Base-by-base conservation (phyloP, 2,113 vertebrate species). In the Mellivora capensis region DNA sequence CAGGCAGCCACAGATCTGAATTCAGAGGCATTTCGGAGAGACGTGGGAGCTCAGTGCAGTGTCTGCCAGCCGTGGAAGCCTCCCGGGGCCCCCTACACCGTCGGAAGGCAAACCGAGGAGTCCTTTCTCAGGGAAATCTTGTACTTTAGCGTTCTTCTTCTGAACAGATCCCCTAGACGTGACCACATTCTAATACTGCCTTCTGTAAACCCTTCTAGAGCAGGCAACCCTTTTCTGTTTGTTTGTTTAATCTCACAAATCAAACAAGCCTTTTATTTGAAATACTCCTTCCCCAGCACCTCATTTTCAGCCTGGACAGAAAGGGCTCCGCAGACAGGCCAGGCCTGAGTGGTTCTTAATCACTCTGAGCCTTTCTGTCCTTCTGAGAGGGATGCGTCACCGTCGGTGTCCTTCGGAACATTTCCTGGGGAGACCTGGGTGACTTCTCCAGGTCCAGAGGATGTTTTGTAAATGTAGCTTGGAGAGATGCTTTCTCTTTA, bases 171-270 rank as follows among this genome's bases (percentile, higher is more conserved):
- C 7, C 71, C 71, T 79, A 93, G 86, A 37, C 11, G 42, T 82
- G 85, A 69, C 96, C 74, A 80, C 93, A 76, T 97, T 96, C 95
- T 98, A 97, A 49, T 47, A 20, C 74, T 67, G 52, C 89, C 97
- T 97, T 95, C 91, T 94, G 64, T 98, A 93, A 97, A 97, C 87
- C 85, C 94, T 67, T 62, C 90, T 57, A 79, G 93, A 84, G 69
- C 59, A 90, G 57, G 61, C 89, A 87, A 67, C 27, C 69, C 67
- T 27, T 62, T 93, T 94, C 89, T 18, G 62, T 74, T 71, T 93
- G 64, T 83, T 90, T 86, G 82, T 92, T 82, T 85, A 80, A 97
- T 96, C 81, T 62, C 94, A 77, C 91, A 94, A 92, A 97, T 96
- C 95, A 96, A 97, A 95, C 91, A 97, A 97, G 61, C 31, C 21